Evolutionary conservation across 2,113 vertebrate species (phyloP).

Genomic region (Polypterus bichir): DNA sequence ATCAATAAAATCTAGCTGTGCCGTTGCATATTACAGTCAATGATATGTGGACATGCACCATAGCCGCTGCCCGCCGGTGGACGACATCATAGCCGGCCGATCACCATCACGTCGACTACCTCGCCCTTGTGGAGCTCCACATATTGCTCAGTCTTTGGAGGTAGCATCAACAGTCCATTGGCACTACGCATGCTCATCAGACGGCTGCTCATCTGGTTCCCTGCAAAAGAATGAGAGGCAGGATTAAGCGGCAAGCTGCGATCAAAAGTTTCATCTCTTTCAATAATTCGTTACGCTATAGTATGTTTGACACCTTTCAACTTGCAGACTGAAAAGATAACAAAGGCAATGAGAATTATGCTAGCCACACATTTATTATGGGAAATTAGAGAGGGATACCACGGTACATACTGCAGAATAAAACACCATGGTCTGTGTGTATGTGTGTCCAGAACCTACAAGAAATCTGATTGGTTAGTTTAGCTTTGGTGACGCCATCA

Average conservation of each 20-base stretch:
- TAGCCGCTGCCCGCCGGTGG: constrained; percentile 60
- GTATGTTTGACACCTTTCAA: too few species aligned
- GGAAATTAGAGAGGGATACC: too few species aligned
- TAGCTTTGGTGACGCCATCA: too few species aligned
- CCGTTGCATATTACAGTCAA: constrained; percentile 99
- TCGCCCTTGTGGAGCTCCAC: constrained; percentile 99
- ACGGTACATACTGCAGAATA: too few species aligned
- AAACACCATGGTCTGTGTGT: too few species aligned
- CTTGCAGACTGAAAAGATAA: too few species aligned
- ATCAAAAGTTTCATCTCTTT: too few species aligned
- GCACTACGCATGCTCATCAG: constrained; percentile 98
- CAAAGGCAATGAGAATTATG: too few species aligned
- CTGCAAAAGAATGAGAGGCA: constrained; percentile 34
- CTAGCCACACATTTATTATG: too few species aligned
- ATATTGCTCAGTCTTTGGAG: constrained; percentile 99
- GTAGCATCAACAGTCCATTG: constrained; percentile 98
- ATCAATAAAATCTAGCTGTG: constrained; percentile 99
- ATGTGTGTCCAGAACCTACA: too few species aligned
- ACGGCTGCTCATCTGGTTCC: constrained; percentile 98
- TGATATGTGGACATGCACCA: constrained; percentile 99
- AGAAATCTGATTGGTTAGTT: too few species aligned
- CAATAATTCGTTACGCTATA: too few species aligned
- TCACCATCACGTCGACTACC: constrained; percentile 98
- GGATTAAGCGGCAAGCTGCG: neutral
- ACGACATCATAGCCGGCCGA: constrained; percentile 95